phyloP scores from a whole-genome alignment of 1,140 invertebrate genomes.

The Liolophura sinensis region DNA sequence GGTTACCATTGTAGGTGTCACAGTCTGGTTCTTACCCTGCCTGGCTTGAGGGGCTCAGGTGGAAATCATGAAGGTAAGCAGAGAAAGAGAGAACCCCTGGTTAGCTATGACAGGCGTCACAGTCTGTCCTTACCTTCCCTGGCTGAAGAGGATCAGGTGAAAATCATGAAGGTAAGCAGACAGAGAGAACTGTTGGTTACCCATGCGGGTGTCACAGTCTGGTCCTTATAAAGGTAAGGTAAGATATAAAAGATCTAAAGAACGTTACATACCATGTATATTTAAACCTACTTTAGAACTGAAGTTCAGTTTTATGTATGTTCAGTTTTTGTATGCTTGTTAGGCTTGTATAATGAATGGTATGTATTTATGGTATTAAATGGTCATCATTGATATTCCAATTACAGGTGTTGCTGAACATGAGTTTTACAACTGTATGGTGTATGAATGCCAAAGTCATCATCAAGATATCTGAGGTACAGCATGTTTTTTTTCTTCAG shows the following conservation, averaged over 20 bases:
- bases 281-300: no score
- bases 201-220: slow-evolving; percentile 85
- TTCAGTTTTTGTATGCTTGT: no score
- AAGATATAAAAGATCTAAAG: no score
- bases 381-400: slow-evolving; percentile 46
- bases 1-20: slow-evolving; percentile 87
- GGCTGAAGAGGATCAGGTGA: slow-evolving; percentile 76
- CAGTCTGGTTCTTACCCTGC: slow-evolving; percentile 75
- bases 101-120: slow-evolving; percentile 84
- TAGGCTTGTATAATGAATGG: no score
- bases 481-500: neutral
- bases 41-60: slow-evolving; percentile 77
- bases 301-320: no score
- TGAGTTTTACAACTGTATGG: slow-evolving; percentile 79
- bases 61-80: slow-evolving; percentile 70
- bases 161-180: slow-evolving; percentile 68
- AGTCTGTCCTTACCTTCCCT: slow-evolving; percentile 76
- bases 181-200: slow-evolving; percentile 72
- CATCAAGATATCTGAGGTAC: slow-evolving; percentile 67
- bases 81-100: slow-evolving; percentile 90
- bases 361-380: no score
- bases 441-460: slow-evolving; percentile 82
- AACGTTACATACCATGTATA: no score
- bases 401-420: slow-evolving; percentile 77
- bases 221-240: no score